These are phyloP conservation scores for Rhagophthalmus giganteus DNA, from an alignment of 2,888 invertebrate species.

Conservation along the genomic window DNA sequence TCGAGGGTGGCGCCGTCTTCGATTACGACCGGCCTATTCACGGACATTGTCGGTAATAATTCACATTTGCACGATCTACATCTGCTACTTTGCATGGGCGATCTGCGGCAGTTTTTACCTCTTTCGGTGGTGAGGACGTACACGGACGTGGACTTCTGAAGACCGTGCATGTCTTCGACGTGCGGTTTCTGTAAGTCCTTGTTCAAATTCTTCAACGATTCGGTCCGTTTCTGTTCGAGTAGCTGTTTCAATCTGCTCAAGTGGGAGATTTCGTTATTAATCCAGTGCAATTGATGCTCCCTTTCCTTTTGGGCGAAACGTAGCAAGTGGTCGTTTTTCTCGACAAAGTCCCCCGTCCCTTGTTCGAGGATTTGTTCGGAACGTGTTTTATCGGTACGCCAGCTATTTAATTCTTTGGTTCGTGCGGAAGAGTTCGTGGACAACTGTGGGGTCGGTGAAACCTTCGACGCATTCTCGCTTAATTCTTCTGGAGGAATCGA, in stretches of 20 bases:
- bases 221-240: slow-evolving; percentile 36
- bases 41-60: background rate
- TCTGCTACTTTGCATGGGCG: background rate
- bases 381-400: slow-evolving; percentile 56
- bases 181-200: slow-evolving; percentile 14
- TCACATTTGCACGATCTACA: background rate
- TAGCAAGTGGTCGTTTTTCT: slow-evolving; percentile 39
- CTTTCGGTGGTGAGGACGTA: slow-evolving; percentile 43
- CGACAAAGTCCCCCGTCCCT: background rate
- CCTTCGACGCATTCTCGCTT: no score
- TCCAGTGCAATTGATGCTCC: slow-evolving; percentile 61
- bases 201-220: background rate
- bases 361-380: slow-evolving; percentile 56
- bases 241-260: slow-evolving; percentile 58
- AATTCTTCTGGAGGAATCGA: no score
- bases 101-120: no score
- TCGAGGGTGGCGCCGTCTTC: no score
- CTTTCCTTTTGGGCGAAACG: slow-evolving; percentile 58
- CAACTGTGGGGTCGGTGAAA: background rate
- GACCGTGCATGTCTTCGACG: slow-evolving; percentile 27
- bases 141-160: slow-evolving; percentile 43
- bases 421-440: slow-evolving; percentile 10
- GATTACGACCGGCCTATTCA: background rate
- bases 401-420: slow-evolving; percentile 51
- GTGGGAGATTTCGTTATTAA: slow-evolving; percentile 62